Evolutionary conservation across 2,797 vertebrate genomes (phyloP).

Genomic region (Sebastes itinus): DNA sequence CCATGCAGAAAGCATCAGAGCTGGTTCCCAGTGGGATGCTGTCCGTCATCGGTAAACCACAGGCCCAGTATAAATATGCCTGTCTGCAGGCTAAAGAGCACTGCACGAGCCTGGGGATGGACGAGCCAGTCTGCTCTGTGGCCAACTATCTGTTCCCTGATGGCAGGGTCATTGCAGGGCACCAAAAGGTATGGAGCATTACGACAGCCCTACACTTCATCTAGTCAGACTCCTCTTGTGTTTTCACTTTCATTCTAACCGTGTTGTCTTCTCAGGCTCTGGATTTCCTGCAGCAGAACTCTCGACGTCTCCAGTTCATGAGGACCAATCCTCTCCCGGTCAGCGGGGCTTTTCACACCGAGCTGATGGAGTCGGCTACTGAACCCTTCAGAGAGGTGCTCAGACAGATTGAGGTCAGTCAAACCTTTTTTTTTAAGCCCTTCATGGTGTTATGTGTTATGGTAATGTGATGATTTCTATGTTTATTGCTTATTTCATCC

Average conservation of each 20-base stretch:
- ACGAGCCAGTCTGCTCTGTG: constrained; percentile 88
- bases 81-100: constrained; percentile 89
- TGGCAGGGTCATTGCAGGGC: constrained; percentile 93
- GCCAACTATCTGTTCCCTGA: constrained; percentile 95
- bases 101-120: constrained; percentile 85
- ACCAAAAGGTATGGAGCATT: constrained; percentile 83
- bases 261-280: constrained; percentile 83
- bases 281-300: constrained; percentile 89
- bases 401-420: constrained; percentile 76
- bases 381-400: constrained; percentile 86
- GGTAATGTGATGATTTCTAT: background rate
- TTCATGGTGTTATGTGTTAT: background rate
- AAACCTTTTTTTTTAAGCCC: background rate
- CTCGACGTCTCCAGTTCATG: constrained; percentile 80
- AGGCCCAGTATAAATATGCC: constrained; percentile 85
- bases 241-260: background rate
- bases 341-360: constrained; percentile 93
- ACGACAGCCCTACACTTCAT: background rate
- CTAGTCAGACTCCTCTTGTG: background rate
- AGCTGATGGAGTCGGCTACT: constrained; percentile 87
- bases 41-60: constrained; percentile 85
- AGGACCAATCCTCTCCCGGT: constrained; percentile 87
- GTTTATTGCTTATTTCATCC: background rate
- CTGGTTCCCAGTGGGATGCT: constrained; percentile 91
- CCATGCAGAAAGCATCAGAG: constrained; percentile 93